Evolutionary conservation across 2,888 invertebrate genomes (phyloP).

Genomic region (Diogma glabrata): DNA sequence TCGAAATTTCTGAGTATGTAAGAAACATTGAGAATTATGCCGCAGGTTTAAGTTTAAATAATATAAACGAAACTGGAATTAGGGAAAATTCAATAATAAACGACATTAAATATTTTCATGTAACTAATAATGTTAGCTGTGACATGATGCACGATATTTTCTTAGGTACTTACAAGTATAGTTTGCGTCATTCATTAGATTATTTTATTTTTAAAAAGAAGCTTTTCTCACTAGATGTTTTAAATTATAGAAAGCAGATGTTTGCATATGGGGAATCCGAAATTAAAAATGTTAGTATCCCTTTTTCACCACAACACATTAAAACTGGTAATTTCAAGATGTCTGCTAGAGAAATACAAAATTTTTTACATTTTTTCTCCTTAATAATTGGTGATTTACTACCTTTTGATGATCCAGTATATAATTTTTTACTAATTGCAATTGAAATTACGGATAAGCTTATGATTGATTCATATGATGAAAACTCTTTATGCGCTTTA

Average conservation of each 20-base stretch:
- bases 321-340: not conserved
- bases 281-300: conserved; percentile 1
- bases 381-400: not conserved
- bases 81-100: not conserved
- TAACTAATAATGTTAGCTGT: conserved; percentile 1
- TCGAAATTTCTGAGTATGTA: not conserved
- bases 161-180: not conserved
- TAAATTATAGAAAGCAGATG: no score
- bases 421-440: not conserved
- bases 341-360: not conserved
- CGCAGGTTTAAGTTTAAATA: not conserved
- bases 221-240: not conserved
- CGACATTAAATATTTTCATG: not conserved
- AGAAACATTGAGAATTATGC: not conserved
- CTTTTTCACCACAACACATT: not conserved
- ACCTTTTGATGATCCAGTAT: not conserved
- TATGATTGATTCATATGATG: not conserved
- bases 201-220: conserved; percentile 1
- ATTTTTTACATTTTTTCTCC: not conserved
- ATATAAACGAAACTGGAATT: not conserved
- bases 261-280: conserved; percentile 1
- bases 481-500: not conserved
- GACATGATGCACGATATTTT: not conserved
- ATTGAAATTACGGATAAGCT: not conserved
- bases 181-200: not conserved